These are phyloP conservation scores for Anthopleura sola DNA, from an alignment of 64 coral and sea anemone species.

Conservation along the genomic window DNA sequence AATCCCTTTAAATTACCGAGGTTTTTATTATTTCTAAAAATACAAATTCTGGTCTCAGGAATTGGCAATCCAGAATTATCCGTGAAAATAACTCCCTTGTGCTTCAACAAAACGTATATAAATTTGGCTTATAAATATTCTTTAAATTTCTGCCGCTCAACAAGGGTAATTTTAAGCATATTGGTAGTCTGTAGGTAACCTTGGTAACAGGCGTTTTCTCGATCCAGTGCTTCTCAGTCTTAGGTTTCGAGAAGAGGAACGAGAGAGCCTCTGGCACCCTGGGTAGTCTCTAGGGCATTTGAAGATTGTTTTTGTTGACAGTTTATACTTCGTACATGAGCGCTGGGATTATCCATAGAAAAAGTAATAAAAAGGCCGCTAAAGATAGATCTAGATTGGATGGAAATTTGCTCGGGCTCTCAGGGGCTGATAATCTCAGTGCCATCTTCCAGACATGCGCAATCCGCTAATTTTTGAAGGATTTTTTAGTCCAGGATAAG, in stretches of 20 bases:
- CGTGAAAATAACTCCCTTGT: background rate
- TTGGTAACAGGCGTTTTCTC: background rate
- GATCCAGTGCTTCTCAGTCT: too few relatives aligned
- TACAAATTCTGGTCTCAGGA: background rate
- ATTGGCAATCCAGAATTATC: background rate
- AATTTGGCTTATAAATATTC: background rate
- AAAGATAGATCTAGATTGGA: background rate
- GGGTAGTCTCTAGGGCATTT: background rate
- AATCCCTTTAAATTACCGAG: background rate
- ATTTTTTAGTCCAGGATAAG: background rate
- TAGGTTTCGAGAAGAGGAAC: too few relatives aligned
- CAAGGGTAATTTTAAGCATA: too few relatives aligned
- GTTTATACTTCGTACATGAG: background rate
- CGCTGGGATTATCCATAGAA: background rate
- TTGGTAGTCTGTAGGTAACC: too few relatives aligned
- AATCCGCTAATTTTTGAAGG: background rate
- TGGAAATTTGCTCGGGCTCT: background rate
- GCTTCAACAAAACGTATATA: background rate
- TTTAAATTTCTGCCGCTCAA: background rate
- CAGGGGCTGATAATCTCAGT: background rate
- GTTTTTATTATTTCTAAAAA: background rate
- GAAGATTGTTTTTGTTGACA: background rate
- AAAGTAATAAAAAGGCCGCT: background rate
- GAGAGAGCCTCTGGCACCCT: background rate
- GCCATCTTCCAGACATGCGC: background rate